Percentiles rank a stretch among this genome's conserved stretches.
Conservation (phyloP, 2,888 invertebrate genomes). For the Drosophila helvetica region DNA sequence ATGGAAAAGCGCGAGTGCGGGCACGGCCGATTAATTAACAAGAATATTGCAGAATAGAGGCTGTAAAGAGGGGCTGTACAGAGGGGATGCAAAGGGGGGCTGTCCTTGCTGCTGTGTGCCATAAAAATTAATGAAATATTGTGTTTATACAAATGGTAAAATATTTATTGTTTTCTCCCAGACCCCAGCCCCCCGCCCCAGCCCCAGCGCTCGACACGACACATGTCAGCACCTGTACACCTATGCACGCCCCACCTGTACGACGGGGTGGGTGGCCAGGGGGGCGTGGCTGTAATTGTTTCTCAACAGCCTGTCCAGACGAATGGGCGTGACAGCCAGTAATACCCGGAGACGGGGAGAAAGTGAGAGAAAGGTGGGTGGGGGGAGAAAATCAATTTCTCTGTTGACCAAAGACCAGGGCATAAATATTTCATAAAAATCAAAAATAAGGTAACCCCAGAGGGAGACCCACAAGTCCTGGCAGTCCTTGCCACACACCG, state of each 20-base stretch:
- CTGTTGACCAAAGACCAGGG: slow-evolving; percentile 68
- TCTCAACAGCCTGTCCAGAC: slow-evolving; percentile 40
- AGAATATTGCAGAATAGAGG: slow-evolving; percentile 20
- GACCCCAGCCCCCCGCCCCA: background rate
- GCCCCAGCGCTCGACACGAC: background rate
- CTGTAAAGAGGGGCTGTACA: background rate
- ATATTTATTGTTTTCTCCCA: slow-evolving; percentile 41
- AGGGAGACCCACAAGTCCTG: background rate
- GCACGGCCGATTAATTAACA: slow-evolving; percentile 67
- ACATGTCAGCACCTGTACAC: slow-evolving; percentile 44
- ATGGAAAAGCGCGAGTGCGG: slow-evolving; percentile 1
- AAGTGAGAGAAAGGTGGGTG: slow-evolving; percentile 14
- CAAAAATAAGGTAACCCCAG: slow-evolving; percentile 41
- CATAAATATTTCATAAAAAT: slow-evolving; percentile 62
- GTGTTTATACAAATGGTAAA: slow-evolving; percentile 53
- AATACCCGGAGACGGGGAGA: slow-evolving; percentile 30
- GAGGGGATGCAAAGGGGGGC: no score
- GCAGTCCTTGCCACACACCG: slow-evolving; percentile 14
- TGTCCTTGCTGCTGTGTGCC: background rate
- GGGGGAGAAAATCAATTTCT: slow-evolving; percentile 66
- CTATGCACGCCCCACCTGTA: background rate
- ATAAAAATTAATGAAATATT: slow-evolving; percentile 57
- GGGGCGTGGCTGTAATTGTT: slow-evolving; percentile 54
- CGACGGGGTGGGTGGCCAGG: slow-evolving; percentile 1
- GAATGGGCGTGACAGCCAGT: slow-evolving; percentile 36